Conservation (phyloP, 1,140 invertebrate genomes). For the Drusus annulatus region DNA sequence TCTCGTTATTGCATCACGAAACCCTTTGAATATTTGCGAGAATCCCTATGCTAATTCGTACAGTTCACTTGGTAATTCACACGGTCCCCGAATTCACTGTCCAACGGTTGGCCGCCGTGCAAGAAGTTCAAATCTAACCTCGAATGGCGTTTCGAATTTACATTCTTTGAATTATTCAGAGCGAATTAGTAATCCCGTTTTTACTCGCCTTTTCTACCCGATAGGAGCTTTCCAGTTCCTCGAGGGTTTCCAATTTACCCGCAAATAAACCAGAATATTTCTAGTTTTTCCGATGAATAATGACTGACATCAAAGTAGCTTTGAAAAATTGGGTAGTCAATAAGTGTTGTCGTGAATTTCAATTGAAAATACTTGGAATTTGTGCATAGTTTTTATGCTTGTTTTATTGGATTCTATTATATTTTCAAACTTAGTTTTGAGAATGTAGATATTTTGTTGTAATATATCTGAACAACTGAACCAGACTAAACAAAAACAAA, state of each 20-base stretch:
- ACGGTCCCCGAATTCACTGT: background rate
- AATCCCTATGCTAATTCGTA: too few relatives aligned
- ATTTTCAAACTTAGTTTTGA: background rate
- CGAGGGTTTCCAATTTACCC: constrained; percentile 30
- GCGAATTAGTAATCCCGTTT: constrained; percentile 59
- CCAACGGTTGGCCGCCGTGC: constrained; percentile 43
- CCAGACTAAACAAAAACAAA: too few relatives aligned
- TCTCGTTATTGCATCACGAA: too few relatives aligned
- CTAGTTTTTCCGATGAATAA: constrained; percentile 28
- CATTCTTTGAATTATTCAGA: constrained; percentile 60
- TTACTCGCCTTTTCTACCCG: constrained; percentile 46
- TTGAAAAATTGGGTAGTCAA: constrained; percentile 18
- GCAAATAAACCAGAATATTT: constrained; percentile 32
- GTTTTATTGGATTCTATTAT: background rate
- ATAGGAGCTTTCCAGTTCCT: background rate
- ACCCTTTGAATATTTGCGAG: too few relatives aligned
- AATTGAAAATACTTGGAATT: background rate
- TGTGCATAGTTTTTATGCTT: background rate
- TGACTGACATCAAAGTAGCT: constrained; percentile 19
- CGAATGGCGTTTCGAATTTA: constrained; percentile 54
- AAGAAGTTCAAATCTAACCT: constrained; percentile 44
- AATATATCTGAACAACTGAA: background rate
- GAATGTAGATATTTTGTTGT: background rate
- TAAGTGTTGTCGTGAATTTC: background rate
- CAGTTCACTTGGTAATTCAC: background rate